phyloP scores from a whole-genome alignment of 2,113 vertebrate species.

The Notarius quadriscutis region DNA sequence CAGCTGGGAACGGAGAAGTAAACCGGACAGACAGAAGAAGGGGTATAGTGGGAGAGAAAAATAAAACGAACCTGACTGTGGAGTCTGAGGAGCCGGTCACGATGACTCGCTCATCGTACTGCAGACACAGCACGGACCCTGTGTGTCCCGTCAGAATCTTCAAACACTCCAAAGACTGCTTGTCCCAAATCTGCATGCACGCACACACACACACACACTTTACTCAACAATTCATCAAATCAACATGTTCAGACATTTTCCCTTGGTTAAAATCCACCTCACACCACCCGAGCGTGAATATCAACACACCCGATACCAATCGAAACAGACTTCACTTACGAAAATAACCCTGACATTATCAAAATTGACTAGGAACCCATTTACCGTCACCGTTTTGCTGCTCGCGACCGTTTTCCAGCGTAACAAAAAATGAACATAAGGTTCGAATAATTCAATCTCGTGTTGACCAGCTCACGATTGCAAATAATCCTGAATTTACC shows the following conservation, averaged over 20 bases:
- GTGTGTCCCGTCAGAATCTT: slow-evolving; percentile 97
- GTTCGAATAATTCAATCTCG: not conserved
- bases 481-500: not conserved
- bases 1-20: not conserved
- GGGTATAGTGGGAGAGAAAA: slow-evolving; percentile 46
- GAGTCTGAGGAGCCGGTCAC: slow-evolving; percentile 98
- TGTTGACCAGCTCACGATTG: not conserved
- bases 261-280: not conserved
- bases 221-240: not conserved
- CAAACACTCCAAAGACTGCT: slow-evolving; percentile 96
- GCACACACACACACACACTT: not conserved
- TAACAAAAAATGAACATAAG: too few relatives aligned
- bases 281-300: not conserved
- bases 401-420: too few relatives aligned
- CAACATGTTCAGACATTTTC: not conserved
- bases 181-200: slow-evolving; percentile 64
- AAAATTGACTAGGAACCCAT: not conserved
- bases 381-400: not conserved
- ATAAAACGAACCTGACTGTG: slow-evolving; percentile 85
- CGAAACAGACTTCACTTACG: rapidly evolving
- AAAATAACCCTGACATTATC: not conserved
- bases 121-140: slow-evolving; percentile 95
- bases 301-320: not conserved
- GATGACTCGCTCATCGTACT: slow-evolving; percentile 97
- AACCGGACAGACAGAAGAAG: too few relatives aligned